These are phyloP conservation scores for Synanthedon tipuliformis DNA, from an alignment of 2,888 invertebrate species.

Conservation along the genomic window DNA sequence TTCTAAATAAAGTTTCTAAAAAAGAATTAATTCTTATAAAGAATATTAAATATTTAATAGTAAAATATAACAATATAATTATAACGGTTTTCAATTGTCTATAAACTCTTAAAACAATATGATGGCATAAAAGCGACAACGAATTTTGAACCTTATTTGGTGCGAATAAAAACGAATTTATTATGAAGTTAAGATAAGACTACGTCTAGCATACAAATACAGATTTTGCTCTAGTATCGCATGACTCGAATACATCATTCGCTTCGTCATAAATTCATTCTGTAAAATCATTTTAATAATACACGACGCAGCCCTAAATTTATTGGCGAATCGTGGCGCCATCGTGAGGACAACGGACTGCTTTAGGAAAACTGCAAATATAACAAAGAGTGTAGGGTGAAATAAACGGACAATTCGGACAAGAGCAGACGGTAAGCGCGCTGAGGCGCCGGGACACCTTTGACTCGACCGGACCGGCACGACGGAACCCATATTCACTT, in stretches of 20 bases:
- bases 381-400: constrained; percentile 36
- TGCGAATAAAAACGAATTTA: too few species aligned
- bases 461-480: constrained; percentile 27
- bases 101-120: too few species aligned
- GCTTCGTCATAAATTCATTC: constrained; percentile 46
- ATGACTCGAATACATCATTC: constrained; percentile 33
- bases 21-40: too few species aligned
- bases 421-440: constrained; percentile 8
- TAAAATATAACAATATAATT: too few species aligned
- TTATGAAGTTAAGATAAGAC: too few species aligned
- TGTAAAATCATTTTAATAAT: constrained; percentile 53
- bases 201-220: constrained; percentile 27
- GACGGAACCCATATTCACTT: constrained; percentile 26
- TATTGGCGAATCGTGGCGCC: constrained; percentile 60
- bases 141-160: too few species aligned
- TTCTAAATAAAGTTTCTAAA: too few species aligned
- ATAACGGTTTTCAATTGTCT: too few species aligned
- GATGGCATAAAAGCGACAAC: too few species aligned
- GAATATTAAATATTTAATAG: too few species aligned
- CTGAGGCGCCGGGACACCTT: constrained; percentile 40
- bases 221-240: constrained; percentile 54
- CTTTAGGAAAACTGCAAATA: constrained; percentile 51
- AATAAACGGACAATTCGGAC: constrained; percentile 2
- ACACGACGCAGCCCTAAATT: constrained; percentile 63
- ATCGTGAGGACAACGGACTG: constrained; percentile 40